A percentile compares a stretch with the other conserved stretches of the same genome.
phyloP scores from a whole-genome alignment of 2,797 vertebrate genomes.

The Yasuhikotakia modesta region DNA sequence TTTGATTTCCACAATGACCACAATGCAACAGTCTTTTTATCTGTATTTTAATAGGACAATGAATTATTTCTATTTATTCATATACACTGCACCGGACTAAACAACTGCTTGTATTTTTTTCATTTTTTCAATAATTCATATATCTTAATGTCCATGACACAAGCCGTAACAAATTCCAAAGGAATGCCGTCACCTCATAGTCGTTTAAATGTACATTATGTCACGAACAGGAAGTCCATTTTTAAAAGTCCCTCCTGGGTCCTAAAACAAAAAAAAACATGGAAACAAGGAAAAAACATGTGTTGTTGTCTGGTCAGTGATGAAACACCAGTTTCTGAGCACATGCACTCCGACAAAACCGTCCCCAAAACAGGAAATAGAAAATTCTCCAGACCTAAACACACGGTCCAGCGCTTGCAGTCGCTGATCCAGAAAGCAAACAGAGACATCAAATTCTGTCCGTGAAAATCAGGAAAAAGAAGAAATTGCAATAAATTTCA shows the following conservation, averaged over 20 bases:
- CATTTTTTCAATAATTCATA: constrained; percentile 62
- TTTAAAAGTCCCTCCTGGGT: constrained; percentile 42
- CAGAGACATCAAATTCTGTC: constrained; percentile 68
- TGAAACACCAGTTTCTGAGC: constrained; percentile 15
- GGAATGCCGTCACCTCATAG: constrained; percentile 50
- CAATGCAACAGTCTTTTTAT: constrained; percentile 38
- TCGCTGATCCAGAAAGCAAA: constrained; percentile 39
- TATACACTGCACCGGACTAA: constrained; percentile 70
- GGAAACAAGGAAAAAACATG: neutral
- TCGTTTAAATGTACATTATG: constrained; percentile 58
- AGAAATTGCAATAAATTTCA: constrained; percentile 80
- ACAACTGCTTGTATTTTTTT: constrained; percentile 63
- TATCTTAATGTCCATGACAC: constrained; percentile 69
- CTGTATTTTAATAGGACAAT: constrained; percentile 68
- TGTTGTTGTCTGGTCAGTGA: constrained; percentile 13
- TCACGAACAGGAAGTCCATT: constrained; percentile 60
- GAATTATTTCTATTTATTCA: constrained; percentile 71
- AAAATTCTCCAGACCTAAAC: constrained; percentile 61
- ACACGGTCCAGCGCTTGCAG: constrained; percentile 40
- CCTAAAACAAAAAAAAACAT: constrained; percentile 26
- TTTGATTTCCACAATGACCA: constrained; percentile 43
- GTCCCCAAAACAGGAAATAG: constrained; percentile 35
- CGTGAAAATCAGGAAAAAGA: constrained; percentile 76
- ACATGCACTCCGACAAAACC: constrained; percentile 31
- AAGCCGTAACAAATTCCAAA: constrained; percentile 68